These are phyloP conservation scores for Petromus typicus DNA, from an alignment of 2,113 vertebrate genomes.

Conservation along the genomic window DNA sequence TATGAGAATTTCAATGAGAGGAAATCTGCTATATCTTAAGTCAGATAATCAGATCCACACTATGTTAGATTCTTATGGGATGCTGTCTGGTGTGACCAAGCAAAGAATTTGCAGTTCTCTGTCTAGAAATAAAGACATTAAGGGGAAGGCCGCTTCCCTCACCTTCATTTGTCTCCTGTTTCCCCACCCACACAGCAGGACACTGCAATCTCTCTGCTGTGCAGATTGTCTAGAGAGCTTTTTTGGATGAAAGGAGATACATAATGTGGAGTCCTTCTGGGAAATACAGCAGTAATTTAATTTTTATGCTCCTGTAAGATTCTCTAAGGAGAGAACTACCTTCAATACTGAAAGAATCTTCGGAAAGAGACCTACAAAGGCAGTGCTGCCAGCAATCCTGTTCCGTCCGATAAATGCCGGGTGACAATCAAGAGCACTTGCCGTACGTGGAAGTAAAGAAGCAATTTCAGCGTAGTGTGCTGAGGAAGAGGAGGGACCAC, in stretches of 20 bases:
- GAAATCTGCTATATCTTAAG: background rate
- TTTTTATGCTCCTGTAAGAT: slow-evolving; percentile 28
- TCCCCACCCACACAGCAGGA: background rate
- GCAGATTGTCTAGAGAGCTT: slow-evolving; percentile 35
- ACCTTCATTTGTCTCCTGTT: background rate
- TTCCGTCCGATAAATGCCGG: background rate
- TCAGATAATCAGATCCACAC: background rate
- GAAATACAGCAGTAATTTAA: slow-evolving; percentile 66
- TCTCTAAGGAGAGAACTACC: slow-evolving; percentile 2
- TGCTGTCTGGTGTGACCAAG: background rate
- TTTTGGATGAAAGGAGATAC: slow-evolving; percentile 48
- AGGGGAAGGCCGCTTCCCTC: background rate
- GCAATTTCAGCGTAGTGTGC: background rate
- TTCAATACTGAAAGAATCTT: background rate
- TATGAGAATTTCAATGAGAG: background rate
- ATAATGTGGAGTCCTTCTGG: slow-evolving; percentile 28
- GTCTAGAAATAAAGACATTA: background rate
- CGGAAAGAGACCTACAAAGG: background rate
- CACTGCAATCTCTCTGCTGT: background rate
- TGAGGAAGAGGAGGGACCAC: background rate
- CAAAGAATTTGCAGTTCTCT: background rate
- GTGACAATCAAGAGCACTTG: background rate
- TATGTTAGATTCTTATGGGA: background rate
- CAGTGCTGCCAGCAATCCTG: background rate
- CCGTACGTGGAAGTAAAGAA: background rate